Conservation (phyloP, 2,113 vertebrate species). For the Craseonycteris thonglongyai region DNA sequence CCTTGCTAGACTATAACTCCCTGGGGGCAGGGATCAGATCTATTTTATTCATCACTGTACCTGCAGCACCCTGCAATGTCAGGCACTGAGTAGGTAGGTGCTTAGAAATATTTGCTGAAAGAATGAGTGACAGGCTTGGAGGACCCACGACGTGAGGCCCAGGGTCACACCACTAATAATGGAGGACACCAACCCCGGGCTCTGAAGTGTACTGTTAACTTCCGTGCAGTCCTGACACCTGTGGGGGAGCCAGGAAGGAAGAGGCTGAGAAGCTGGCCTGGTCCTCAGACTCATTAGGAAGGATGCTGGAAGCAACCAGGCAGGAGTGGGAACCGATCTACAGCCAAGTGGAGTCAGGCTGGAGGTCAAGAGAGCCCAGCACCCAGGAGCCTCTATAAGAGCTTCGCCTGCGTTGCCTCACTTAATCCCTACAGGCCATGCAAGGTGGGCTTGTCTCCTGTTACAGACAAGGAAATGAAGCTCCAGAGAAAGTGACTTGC, state of each 20-base stretch:
- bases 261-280: background rate
- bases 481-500: background rate
- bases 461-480: background rate
- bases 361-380: background rate
- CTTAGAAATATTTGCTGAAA: background rate
- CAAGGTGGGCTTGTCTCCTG: background rate
- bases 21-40: background rate
- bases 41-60: background rate
- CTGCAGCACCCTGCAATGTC: background rate
- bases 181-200: background rate
- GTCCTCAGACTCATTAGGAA: background rate
- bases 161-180: background rate
- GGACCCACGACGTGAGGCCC: background rate
- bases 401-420: background rate
- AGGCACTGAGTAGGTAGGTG: background rate
- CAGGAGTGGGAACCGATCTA: background rate
- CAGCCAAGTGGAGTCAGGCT: background rate
- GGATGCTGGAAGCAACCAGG: background rate
- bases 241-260: background rate
- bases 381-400: background rate
- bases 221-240: background rate
- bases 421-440: background rate
- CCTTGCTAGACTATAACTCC: background rate
- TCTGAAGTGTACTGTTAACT: background rate
- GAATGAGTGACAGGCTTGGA: background rate